These are phyloP conservation scores for Phymorhynchus buccinoides DNA, from an alignment of 1,140 invertebrate genomes.

Conservation along the genomic window DNA sequence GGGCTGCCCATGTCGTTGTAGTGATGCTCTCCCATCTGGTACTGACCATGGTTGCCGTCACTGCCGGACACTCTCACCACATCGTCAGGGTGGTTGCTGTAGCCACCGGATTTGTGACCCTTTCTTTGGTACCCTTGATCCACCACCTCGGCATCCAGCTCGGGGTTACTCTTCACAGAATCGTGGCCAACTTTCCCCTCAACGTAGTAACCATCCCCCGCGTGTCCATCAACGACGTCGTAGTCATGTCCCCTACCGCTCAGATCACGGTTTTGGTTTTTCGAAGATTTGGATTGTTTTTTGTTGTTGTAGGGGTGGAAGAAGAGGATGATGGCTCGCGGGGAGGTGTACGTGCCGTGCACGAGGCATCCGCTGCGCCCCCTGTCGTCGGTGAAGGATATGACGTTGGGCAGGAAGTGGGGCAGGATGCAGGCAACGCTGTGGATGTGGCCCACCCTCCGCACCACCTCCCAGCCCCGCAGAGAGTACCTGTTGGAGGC, in stretches of 20 bases:
- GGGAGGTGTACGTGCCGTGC: slow-evolving; percentile 26
- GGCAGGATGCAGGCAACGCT: slow-evolving; percentile 31
- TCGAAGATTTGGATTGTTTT: not conserved
- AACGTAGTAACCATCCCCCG: not conserved
- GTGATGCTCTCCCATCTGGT: not conserved
- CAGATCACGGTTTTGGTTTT: slow-evolving; percentile 6
- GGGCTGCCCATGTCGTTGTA: not conserved
- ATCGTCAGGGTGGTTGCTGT: not conserved
- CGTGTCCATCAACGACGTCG: not conserved
- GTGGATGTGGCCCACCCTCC: not conserved
- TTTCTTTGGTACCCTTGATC: too few species aligned
- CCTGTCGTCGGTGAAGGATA: slow-evolving; percentile 30
- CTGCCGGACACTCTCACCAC: not conserved
- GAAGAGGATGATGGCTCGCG: slow-evolving; percentile 20
- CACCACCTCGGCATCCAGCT: not conserved
- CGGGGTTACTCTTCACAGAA: not conserved
- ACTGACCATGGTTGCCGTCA: not conserved
- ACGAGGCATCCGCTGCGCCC: slow-evolving; percentile 27
- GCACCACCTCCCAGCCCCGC: slow-evolving; percentile 27
- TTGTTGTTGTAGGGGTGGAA: slow-evolving; percentile 11
- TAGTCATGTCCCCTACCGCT: not conserved
- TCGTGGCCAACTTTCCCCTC: not conserved
- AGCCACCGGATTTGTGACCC: not conserved
- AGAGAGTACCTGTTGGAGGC: slow-evolving; percentile 1
- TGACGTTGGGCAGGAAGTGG: slow-evolving; percentile 6